Percentiles rank a stretch among this genome's conserved stretches.
Evolutionary conservation across 2,888 invertebrate genomes (phyloP).

Genomic region (Elegia similella): DNA sequence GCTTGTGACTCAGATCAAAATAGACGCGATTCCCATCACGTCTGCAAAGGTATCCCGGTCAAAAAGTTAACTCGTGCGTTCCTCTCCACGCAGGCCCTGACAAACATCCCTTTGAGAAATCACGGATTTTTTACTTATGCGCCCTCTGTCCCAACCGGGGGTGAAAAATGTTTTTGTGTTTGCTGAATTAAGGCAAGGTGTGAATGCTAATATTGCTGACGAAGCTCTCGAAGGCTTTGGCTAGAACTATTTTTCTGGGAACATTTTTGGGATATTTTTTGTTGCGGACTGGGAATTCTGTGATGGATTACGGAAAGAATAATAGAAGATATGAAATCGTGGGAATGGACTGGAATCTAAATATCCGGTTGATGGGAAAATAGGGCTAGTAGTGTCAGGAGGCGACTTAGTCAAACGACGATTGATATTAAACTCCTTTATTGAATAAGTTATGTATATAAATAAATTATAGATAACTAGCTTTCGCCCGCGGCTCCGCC

Average conservation of each 20-base stretch:
- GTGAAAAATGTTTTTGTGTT: constrained; percentile 41
- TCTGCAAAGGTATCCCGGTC: constrained; percentile 74
- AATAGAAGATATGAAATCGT: background rate
- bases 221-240: background rate
- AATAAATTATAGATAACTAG: too few species aligned
- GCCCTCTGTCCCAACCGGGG: constrained; percentile 40
- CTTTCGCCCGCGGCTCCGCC: too few species aligned
- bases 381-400: background rate
- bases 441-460: too few species aligned
- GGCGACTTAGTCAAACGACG: too few species aligned
- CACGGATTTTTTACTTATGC: constrained; percentile 65
- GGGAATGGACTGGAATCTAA: background rate
- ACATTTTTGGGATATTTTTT: background rate
- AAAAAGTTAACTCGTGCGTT: constrained; percentile 78
- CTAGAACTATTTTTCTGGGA: constrained; percentile 1
- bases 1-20: background rate
- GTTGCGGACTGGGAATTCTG: background rate
- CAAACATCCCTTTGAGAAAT: constrained; percentile 77
- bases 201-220: constrained; percentile 34
- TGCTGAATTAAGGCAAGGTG: constrained; percentile 30
- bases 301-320: constrained; percentile 6
- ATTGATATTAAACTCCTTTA: too few species aligned
- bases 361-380: background rate
- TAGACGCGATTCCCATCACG: constrained; percentile 64
- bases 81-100: constrained; percentile 39